Base-by-base conservation (phyloP, 1,140 invertebrate species). In the Drosophila lini region DNA sequence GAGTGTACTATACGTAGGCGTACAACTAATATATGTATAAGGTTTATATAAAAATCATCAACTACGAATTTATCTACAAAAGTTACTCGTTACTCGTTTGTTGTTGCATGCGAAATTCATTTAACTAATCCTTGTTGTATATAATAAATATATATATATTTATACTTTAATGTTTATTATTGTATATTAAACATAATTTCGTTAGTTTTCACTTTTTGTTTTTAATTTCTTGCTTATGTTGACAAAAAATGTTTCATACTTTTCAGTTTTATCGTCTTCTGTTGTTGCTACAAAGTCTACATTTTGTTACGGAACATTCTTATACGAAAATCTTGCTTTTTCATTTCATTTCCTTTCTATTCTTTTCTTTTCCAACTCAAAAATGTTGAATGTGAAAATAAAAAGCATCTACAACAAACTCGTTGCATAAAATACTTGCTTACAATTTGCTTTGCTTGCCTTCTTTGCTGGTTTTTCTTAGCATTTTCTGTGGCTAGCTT, bases 1-100 rank as follows among this genome's bases (percentile, higher is more conserved):
- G 61, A 67, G 70, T 75, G 60, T 74, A 78, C 58, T 78, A 63
- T 58, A 50, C 62, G 57, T 65, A 63, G 44, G 74, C 41, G 48
- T 71, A 70, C 44, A 71, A 70, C 68, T 71, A 71, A 52, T 81
- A 52, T 80, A 53, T 80, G 55, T 85, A 78, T 75, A 74, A 62
- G 68, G 38, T 81, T 79, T 78, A 85, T 85, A 90, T 78, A 86
- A 86, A 85, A 90, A 80, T 81, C 75, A 86, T 86, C 82, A 78
- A 81, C 80, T 90, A 89, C 84, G 64, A 90, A 86, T 90, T 83
- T 86, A 86, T 84, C 88, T 91, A 91, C 88, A 90, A 86, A 81
- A 91, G 73, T 81, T 78, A 78, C 45, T 78, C 74, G 34, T 68
- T 67, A 32, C 28, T 53, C 32, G 48, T 60, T 68, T 74, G 48